These are phyloP conservation scores for Myrmecobius fasciatus DNA, from an alignment of 2,113 vertebrate genomes.

Conservation along the genomic window DNA sequence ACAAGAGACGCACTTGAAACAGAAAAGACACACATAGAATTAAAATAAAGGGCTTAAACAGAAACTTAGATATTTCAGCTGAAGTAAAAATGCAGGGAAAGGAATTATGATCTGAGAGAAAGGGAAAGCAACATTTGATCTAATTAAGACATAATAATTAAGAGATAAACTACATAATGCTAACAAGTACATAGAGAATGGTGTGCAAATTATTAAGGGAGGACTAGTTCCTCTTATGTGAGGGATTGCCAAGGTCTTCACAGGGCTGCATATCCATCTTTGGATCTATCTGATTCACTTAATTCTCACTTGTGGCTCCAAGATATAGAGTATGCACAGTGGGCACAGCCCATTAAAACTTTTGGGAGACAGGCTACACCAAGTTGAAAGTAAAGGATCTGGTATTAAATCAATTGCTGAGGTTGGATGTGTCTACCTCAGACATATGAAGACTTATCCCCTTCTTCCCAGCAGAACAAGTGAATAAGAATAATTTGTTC, in stretches of 20 bases:
- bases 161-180: background rate
- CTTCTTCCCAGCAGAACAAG: background rate
- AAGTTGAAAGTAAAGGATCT: background rate
- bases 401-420: background rate
- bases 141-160: background rate
- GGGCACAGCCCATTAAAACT: background rate
- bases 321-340: background rate
- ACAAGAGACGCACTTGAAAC: too few relatives aligned
- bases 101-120: too few relatives aligned
- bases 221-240: too few relatives aligned
- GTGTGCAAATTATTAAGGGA: too few relatives aligned
- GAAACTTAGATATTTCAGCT: too few relatives aligned
- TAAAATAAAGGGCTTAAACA: too few relatives aligned
- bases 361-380: background rate
- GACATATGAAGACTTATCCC: background rate
- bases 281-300: too few relatives aligned
- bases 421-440: background rate
- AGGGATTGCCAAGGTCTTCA: too few relatives aligned
- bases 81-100: too few relatives aligned
- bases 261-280: too few relatives aligned
- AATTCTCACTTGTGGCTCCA: too few relatives aligned
- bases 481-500: background rate
- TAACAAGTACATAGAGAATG: background rate
- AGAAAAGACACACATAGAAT: too few relatives aligned
- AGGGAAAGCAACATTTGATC: background rate